phyloP scores from a whole-genome alignment of 2,888 invertebrate genomes.

The Nowickia ferox region DNA sequence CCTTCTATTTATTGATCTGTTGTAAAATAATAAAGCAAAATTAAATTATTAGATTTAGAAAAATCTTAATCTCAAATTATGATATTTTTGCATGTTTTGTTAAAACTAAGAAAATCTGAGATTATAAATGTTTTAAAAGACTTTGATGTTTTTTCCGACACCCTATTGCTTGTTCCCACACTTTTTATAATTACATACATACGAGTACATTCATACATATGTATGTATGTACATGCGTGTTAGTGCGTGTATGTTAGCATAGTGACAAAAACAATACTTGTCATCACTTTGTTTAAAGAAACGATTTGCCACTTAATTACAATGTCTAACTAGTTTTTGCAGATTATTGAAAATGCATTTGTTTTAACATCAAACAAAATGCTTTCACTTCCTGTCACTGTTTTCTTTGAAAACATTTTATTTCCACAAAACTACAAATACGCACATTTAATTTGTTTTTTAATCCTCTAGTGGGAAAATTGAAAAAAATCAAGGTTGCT shows the following conservation, averaged over 20 bases:
- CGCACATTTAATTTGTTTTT: conserved; percentile 37
- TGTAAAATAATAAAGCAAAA: too few relatives aligned
- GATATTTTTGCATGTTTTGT: too few relatives aligned
- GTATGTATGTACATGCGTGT: neutral
- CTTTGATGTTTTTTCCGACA: too few relatives aligned
- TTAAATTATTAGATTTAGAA: too few relatives aligned
- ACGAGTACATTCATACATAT: too few relatives aligned
- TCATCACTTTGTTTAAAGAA: neutral
- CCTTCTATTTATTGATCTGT: too few relatives aligned
- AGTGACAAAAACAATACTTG: neutral
- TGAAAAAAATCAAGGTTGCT: conserved; percentile 50
- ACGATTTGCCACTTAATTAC: conserved; percentile 4
- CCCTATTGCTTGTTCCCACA: too few relatives aligned
- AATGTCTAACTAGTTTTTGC: neutral
- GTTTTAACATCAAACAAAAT: conserved; percentile 11
- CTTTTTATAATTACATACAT: too few relatives aligned
- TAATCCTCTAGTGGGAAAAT: conserved; percentile 34
- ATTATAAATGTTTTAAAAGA: too few relatives aligned
- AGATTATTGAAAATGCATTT: neutral
- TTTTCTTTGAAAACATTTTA: neutral
- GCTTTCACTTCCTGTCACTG: conserved; percentile 2
- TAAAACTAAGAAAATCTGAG: too few relatives aligned
- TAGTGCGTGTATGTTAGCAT: too few relatives aligned
- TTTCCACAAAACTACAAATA: conserved; percentile 3
- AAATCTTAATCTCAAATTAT: too few relatives aligned